These are phyloP conservation scores for Zaprionus lachaisei DNA, from an alignment of 1,140 invertebrate species.

Conservation along the genomic window DNA sequence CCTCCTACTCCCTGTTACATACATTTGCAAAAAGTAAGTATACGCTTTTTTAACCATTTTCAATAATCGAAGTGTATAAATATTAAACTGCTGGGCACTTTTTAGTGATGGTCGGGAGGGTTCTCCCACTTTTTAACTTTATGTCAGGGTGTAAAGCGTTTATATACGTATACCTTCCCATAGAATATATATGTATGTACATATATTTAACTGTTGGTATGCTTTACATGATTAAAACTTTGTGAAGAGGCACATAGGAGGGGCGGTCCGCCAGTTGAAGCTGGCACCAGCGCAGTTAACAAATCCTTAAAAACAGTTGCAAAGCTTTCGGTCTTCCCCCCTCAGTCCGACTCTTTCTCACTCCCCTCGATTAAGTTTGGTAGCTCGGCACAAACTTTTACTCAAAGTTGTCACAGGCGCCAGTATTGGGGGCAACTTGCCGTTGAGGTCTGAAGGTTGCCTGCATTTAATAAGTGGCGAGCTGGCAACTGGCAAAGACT, in stretches of 20 bases:
- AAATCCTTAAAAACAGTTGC: conserved; percentile 42
- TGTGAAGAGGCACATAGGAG: conserved; percentile 42
- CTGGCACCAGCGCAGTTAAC: conserved; percentile 54
- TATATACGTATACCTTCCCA: not conserved
- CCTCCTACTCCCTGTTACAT: too few relatives aligned
- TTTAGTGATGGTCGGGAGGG: too few relatives aligned
- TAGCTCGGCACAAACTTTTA: conserved; percentile 44
- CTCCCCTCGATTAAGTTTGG: conserved; percentile 5
- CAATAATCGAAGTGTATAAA: too few relatives aligned
- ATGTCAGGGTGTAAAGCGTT: not conserved
- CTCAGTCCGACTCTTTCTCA: conserved; percentile 10
- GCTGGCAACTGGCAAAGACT: conserved; percentile 43
- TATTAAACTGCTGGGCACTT: not conserved
- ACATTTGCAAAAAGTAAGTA: too few relatives aligned
- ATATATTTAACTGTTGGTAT: conserved; percentile 43
- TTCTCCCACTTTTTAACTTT: not conserved
- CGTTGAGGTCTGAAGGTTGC: conserved; percentile 56
- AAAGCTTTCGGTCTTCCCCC: conserved; percentile 9
- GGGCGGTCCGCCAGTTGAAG: conserved; percentile 9
- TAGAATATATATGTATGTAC: not conserved
- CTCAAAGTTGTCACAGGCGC: conserved; percentile 44
- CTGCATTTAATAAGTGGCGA: conserved; percentile 60
- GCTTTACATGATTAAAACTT: conserved; percentile 70
- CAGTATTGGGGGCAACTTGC: conserved; percentile 59
- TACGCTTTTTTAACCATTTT: too few relatives aligned